These are phyloP conservation scores for Chaetura pelagica DNA, from an alignment of 2,113 vertebrate genomes.

Conservation along the genomic window DNA sequence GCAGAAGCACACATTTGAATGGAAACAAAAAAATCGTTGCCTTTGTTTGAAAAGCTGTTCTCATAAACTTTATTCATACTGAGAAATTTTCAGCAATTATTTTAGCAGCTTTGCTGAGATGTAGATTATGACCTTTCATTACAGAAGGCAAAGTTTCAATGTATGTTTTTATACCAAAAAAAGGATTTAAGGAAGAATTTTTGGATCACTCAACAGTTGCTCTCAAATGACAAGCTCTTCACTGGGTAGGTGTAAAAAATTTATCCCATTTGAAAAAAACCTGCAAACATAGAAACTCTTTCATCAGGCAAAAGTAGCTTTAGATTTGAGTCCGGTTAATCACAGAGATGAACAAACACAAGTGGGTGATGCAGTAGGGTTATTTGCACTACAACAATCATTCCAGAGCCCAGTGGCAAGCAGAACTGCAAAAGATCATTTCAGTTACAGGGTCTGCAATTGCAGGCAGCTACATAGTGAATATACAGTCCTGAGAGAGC, in stretches of 20 bases:
- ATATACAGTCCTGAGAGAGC: not conserved
- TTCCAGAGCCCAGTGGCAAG: not conserved
- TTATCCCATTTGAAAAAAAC: not conserved
- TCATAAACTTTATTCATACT: not conserved
- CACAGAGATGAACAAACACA: not conserved
- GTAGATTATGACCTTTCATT: not conserved
- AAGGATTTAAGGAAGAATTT: not conserved
- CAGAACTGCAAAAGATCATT: not conserved
- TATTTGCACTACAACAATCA: not conserved
- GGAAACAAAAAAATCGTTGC: not conserved
- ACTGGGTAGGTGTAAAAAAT: not conserved
- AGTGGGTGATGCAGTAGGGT: not conserved
- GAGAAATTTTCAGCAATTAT: not conserved
- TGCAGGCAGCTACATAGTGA: not conserved
- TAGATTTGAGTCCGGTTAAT: not conserved
- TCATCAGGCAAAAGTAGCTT: not conserved
- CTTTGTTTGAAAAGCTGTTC: not conserved
- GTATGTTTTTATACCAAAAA: not conserved
- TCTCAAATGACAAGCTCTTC: not conserved
- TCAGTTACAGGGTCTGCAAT: not conserved
- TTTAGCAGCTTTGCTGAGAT: not conserved
- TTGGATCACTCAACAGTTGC: not conserved
- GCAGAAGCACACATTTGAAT: not conserved
- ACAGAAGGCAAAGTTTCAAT: not conserved
- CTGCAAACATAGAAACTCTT: not conserved